phyloP scores from a whole-genome alignment of 2,113 vertebrate species.

The Raphicerus campestris region DNA sequence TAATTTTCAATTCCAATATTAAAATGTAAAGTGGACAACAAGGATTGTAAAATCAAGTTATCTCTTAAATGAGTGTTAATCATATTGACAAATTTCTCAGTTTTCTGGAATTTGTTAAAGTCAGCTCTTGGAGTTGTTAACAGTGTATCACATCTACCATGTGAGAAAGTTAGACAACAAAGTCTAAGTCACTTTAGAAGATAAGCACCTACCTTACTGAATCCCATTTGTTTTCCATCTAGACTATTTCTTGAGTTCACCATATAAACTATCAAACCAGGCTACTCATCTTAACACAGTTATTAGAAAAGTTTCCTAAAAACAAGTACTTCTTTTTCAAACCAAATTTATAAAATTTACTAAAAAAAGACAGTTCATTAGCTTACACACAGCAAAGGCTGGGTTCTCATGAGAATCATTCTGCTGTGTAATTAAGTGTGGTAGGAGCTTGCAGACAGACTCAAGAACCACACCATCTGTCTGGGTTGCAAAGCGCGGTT shows the following conservation, averaged over 20 bases:
- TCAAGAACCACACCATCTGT: conserved; percentile 79
- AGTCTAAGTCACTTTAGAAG: background rate
- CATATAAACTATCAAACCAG: conserved; percentile 18
- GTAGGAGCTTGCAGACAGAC: conserved; percentile 72
- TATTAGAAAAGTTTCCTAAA: conserved; percentile 32
- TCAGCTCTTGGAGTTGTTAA: conserved; percentile 27
- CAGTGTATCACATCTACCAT: background rate
- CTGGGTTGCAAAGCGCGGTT: conserved; percentile 67
- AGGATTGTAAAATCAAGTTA: conserved; percentile 31
- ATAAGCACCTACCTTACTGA: background rate
- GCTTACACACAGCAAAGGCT: conserved; percentile 61
- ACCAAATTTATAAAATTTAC: conserved; percentile 49
- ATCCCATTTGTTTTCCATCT: background rate
- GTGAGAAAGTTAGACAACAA: background rate
- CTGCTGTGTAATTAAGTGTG: conserved; percentile 78
- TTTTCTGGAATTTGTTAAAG: background rate
- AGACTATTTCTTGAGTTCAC: background rate
- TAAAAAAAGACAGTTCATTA: conserved; percentile 23
- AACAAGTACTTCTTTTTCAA: conserved; percentile 31
- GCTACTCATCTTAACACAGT: background rate
- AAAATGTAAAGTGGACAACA: conserved; percentile 13
- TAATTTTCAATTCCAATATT: background rate
- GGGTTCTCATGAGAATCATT: conserved; percentile 74
- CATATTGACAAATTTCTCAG: conserved; percentile 6
- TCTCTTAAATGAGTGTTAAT: conserved; percentile 19